Evolutionary conservation across 2,113 vertebrate genomes (phyloP).

Genomic region (Chamaea fasciata): DNA sequence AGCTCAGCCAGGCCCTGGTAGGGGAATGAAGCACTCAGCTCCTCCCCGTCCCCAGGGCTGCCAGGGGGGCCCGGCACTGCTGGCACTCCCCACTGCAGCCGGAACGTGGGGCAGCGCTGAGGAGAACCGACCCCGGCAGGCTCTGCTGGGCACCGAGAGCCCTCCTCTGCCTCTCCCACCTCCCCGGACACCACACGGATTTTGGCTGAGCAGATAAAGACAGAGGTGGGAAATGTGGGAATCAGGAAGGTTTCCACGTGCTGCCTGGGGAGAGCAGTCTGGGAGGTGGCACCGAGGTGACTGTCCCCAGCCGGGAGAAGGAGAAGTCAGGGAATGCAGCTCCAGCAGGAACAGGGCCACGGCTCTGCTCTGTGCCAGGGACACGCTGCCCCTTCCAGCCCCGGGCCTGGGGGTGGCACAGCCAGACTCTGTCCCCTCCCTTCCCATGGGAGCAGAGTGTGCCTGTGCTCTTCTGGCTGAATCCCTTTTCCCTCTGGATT

Average conservation of each 20-base stretch:
- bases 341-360: background rate
- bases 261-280: background rate
- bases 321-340: background rate
- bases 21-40: background rate
- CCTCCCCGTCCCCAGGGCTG: background rate
- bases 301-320: background rate
- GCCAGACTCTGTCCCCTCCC: too few species aligned
- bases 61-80: background rate
- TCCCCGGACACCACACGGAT: background rate
- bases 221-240: rapidly evolving
- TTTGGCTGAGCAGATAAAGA: background rate
- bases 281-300: background rate
- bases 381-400: background rate
- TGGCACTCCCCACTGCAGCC: rapidly evolving
- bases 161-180: background rate
- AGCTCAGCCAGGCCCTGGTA: background rate
- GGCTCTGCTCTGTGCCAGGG: background rate
- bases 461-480: rapidly evolving
- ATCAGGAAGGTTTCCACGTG: background rate
- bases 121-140: background rate
- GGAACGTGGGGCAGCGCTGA: rapidly evolving
- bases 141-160: background rate
- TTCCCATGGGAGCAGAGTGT: rapidly evolving
- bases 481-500: background rate
- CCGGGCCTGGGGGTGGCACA: rapidly evolving